A percentile compares a stretch with the other conserved stretches of the same genome.
These are phyloP conservation scores for Yponomeuta sedellus DNA, from an alignment of 2,888 invertebrate genomes.

Conservation along the genomic window DNA sequence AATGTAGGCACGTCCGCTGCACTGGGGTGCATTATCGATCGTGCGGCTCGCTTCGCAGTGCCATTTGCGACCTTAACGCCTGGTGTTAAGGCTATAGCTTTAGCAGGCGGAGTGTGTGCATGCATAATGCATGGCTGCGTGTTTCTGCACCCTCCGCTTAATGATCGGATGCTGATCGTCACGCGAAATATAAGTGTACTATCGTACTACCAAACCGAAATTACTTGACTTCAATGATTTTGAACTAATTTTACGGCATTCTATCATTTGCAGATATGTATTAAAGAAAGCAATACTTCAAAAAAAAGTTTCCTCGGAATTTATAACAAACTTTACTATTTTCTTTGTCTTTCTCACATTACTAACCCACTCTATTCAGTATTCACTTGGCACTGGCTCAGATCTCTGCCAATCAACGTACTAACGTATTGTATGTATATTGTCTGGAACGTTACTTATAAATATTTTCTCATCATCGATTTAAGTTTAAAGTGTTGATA, in stretches of 20 bases:
- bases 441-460: background rate
- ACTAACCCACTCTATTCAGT: too few species aligned
- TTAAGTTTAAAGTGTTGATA: background rate
- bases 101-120: slow-evolving; percentile 18
- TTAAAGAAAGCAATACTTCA: too few species aligned
- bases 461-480: background rate
- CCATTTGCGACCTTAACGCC: background rate
- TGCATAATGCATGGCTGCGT: slow-evolving; percentile 29
- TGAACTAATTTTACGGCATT: background rate
- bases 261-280: background rate
- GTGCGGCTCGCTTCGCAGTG: slow-evolving; percentile 13
- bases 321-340: too few species aligned
- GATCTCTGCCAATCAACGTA: too few species aligned
- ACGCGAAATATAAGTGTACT: background rate
- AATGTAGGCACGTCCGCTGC: slow-evolving; percentile 20
- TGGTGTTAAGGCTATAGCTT: background rate
- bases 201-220: too few species aligned
- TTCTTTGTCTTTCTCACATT: too few species aligned
- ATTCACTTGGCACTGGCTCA: too few species aligned
- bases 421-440: too few species aligned
- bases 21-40: slow-evolving; percentile 34
- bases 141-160: background rate
- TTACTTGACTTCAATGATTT: too few species aligned
- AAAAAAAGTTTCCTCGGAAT: too few species aligned
- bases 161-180: slow-evolving; percentile 15